These are phyloP conservation scores for Shargacucullia verbasci DNA, from an alignment of 2,888 invertebrate species.

Conservation along the genomic window DNA sequence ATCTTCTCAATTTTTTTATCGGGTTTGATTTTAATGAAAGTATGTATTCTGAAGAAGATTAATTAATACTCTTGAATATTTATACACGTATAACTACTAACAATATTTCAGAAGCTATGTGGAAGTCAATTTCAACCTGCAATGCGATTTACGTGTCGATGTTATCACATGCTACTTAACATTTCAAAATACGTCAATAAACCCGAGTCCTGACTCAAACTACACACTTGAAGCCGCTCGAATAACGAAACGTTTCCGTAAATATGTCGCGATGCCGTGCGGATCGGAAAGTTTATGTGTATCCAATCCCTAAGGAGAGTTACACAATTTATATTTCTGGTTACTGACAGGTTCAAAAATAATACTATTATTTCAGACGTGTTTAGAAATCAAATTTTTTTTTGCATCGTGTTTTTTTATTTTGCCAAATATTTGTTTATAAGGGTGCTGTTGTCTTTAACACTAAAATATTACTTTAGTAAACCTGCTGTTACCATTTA, in stretches of 20 bases:
- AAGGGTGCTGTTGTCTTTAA: constrained; percentile 5
- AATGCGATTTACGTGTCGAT: constrained; percentile 4
- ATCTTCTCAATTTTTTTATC: constrained; percentile 35
- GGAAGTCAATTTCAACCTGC: background rate
- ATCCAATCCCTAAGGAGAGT: constrained; percentile 38
- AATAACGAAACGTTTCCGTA: constrained; percentile 46
- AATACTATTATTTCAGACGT: background rate
- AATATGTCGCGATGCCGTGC: constrained; percentile 44
- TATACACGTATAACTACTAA: background rate
- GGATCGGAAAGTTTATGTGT: constrained; percentile 44
- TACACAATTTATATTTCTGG: constrained; percentile 39
- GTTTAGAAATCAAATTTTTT: too few species aligned
- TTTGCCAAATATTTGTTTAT: background rate
- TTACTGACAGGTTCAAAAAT: constrained; percentile 20
- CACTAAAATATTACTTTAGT: background rate
- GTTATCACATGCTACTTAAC: constrained; percentile 20
- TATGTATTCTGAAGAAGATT: constrained; percentile 39
- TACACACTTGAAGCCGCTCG: constrained; percentile 29
- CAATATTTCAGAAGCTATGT: background rate
- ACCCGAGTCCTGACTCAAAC: constrained; percentile 22
- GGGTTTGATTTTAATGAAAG: constrained; percentile 25
- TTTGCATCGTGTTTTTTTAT: too few species aligned
- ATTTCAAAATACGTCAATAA: constrained; percentile 32
- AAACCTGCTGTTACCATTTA: constrained; percentile 29
- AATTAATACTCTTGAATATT: constrained; percentile 30